A percentile compares a stretch with the other conserved stretches of the same genome.
Evolutionary conservation across 2,888 invertebrate genomes (phyloP).

Genomic region (Achlya flavicornis): DNA sequence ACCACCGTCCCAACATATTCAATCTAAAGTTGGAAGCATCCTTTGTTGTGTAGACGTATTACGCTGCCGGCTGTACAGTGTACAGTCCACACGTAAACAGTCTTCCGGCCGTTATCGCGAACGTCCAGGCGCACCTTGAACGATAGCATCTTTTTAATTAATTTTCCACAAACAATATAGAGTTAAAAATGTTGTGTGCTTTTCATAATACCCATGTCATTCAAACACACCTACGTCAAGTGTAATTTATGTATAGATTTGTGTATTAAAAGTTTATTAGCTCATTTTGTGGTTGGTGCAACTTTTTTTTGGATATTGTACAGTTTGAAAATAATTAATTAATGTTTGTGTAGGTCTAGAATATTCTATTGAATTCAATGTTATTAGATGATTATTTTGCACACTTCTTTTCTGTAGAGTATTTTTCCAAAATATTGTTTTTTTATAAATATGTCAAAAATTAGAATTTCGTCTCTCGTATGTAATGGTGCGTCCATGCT

Average conservation of each 20-base stretch:
- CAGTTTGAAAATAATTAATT: too few relatives aligned
- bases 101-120: constrained; percentile 31
- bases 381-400: too few relatives aligned
- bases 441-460: too few relatives aligned
- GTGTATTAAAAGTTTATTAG: background rate
- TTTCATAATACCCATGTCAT: constrained; percentile 50
- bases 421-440: too few relatives aligned
- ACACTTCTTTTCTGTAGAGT: too few relatives aligned
- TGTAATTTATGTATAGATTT: constrained; percentile 11
- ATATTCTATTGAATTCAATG: too few relatives aligned
- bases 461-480: too few relatives aligned
- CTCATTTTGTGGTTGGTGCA: background rate
- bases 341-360: too few relatives aligned
- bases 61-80: constrained; percentile 40
- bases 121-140: constrained; percentile 21
- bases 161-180: constrained; percentile 20
- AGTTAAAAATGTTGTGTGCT: constrained; percentile 38
- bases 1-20: background rate
- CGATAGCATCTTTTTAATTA: constrained; percentile 41
- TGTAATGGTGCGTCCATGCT: too few relatives aligned
- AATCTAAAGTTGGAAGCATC: background rate
- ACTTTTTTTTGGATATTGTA: too few relatives aligned
- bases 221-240: constrained; percentile 43
- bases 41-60: constrained; percentile 27
- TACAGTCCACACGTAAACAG: constrained; percentile 31